Conservation (phyloP, 1,140 invertebrate species). For the Drosophila mojavensis region DNA sequence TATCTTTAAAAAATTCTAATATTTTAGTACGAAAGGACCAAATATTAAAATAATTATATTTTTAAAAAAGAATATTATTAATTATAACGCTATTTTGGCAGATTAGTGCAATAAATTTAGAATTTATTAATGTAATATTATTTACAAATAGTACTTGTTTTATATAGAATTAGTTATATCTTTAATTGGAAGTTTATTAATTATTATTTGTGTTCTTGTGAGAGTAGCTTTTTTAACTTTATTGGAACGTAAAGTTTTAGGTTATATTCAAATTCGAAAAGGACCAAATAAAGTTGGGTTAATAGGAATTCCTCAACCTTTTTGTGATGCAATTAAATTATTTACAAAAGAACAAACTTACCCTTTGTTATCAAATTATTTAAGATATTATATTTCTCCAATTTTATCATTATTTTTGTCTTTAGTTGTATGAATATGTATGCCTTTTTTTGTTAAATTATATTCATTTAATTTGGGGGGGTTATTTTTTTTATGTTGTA, state of each 20-base stretch:
- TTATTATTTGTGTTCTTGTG: no score
- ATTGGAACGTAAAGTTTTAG: no score
- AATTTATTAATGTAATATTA: no score
- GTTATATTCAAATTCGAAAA: no score
- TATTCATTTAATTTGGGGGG: conserved; percentile 79
- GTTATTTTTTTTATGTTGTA: conserved; percentile 78
- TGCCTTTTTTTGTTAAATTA: conserved; percentile 84
- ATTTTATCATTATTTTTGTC: conserved; percentile 85
- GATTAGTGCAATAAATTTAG: no score
- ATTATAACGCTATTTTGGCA: no score
- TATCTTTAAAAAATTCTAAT: conserved; percentile 85
- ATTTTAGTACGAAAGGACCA: conserved; percentile 62
- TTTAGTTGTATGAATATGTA: conserved; percentile 85
- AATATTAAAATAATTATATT: conserved; percentile 50
- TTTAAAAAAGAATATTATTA: no score
- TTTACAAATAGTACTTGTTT: no score
- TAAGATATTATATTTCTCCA: conserved; percentile 86
- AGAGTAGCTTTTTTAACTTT: no score
- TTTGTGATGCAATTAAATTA: conserved; percentile 88
- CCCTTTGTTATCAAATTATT: conserved; percentile 47
- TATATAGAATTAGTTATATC: no score
- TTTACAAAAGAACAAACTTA: conserved; percentile 87
- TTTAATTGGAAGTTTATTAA: no score
- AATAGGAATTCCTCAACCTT: conserved; percentile 87
- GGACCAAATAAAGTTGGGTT: no score